A percentile compares a stretch with the other conserved stretches of the same genome.
phyloP scores from a whole-genome alignment of 2,113 vertebrate species.

The Neotragus moschatus region DNA sequence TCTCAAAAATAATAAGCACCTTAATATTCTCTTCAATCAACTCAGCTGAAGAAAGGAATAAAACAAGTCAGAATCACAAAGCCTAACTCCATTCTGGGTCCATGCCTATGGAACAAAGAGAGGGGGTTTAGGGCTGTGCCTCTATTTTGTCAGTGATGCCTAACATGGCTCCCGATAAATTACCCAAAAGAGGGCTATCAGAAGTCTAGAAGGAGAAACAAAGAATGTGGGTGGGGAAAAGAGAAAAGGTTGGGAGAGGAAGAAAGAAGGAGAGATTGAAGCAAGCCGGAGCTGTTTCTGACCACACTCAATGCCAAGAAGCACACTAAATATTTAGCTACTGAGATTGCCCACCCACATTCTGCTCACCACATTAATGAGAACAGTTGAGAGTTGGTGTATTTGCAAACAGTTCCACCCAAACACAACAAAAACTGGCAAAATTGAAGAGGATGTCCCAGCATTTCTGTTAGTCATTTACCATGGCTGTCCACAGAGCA shows the following conservation, averaged over 20 bases:
- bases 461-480: slow-evolving; percentile 47
- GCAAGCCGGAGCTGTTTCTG: not conserved
- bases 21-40: too few relatives aligned
- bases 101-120: too few relatives aligned
- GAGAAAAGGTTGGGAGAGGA: not conserved
- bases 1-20: too few relatives aligned
- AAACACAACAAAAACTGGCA: slow-evolving; percentile 36
- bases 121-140: too few relatives aligned
- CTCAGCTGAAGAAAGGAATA: too few relatives aligned
- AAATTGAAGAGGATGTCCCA: not conserved
- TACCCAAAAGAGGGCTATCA: not conserved
- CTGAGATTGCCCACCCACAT: slow-evolving; percentile 5
- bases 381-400: not conserved
- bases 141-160: too few relatives aligned
- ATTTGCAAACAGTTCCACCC: slow-evolving; percentile 59
- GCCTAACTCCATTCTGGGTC: too few relatives aligned
- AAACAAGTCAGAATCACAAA: too few relatives aligned
- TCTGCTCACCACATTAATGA: slow-evolving; percentile 53
- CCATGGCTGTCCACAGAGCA: not conserved
- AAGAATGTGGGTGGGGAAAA: fast-evolving
- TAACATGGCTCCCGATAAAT: too few relatives aligned
- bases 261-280: not conserved
- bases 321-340: not conserved
- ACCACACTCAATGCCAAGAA: not conserved
- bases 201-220: not conserved